Percentiles rank a stretch among this genome's conserved stretches.
These are phyloP conservation scores for Sebastes taczanowskii DNA, from an alignment of 2,797 vertebrate species.

Conservation along the genomic window DNA sequence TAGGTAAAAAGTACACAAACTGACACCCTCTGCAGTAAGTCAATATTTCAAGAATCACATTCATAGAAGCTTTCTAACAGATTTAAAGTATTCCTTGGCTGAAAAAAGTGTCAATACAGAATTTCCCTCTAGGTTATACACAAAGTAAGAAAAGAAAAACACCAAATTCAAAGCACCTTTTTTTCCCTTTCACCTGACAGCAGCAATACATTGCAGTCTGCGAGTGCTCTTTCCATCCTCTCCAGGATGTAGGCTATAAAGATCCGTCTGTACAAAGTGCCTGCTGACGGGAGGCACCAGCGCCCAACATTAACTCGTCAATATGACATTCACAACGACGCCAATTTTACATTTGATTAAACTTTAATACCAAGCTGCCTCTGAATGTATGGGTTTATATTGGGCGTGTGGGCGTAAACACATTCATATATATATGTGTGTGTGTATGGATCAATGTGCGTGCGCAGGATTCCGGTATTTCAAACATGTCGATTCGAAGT, in stretches of 20 bases:
- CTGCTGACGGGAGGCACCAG: conserved; percentile 18
- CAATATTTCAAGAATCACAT: neutral
- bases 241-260: conserved; percentile 17
- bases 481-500: conserved; percentile 25
- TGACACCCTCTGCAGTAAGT: neutral
- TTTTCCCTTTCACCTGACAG: conserved; percentile 21
- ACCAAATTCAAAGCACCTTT: neutral
- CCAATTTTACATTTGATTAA: conserved; percentile 54
- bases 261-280: conserved; percentile 38
- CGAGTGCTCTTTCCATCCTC: conserved; percentile 19
- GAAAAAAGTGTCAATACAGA: neutral
- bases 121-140: conserved; percentile 4
- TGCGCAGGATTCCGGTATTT: conserved; percentile 20
- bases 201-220: conserved; percentile 14
- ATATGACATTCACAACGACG: conserved; percentile 42
- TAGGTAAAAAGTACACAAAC: neutral
- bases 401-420: neutral
- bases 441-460: neutral
- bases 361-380: conserved; percentile 30
- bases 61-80: neutral
- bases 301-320: conserved; percentile 45
- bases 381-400: conserved; percentile 1
- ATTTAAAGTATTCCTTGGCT: neutral
- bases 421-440: neutral
- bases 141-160: conserved; percentile 7